Conservation (phyloP, 2,888 invertebrate species). For the Teinopalpus imperialis region DNA sequence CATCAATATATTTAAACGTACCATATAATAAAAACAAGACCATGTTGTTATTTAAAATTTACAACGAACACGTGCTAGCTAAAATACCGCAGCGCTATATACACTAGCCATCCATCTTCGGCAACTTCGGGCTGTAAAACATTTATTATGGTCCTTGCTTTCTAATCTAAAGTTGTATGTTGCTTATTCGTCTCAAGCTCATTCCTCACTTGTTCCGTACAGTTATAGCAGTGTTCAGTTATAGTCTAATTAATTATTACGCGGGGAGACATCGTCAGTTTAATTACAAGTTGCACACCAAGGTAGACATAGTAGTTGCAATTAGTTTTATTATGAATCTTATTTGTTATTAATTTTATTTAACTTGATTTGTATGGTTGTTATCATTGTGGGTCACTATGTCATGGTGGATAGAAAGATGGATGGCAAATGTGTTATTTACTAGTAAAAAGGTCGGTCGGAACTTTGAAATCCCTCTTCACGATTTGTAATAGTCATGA, state of each 20-base stretch:
- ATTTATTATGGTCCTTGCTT: constrained; percentile 34
- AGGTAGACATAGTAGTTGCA: constrained; percentile 4
- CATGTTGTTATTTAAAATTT: neutral
- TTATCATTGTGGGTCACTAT: too few relatives aligned
- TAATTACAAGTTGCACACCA: constrained; percentile 56
- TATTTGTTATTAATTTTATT: too few relatives aligned
- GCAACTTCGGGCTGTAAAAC: constrained; percentile 33
- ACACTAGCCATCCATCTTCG: constrained; percentile 27
- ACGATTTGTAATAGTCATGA: too few relatives aligned
- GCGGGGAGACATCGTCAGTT: constrained; percentile 56
- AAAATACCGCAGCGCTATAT: constrained; percentile 23
- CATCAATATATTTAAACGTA: too few relatives aligned
- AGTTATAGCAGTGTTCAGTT: constrained; percentile 54
- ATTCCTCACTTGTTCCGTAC: constrained; percentile 48
- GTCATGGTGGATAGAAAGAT: too few relatives aligned
- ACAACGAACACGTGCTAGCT: neutral
- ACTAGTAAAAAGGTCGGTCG: too few relatives aligned
- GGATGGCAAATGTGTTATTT: too few relatives aligned
- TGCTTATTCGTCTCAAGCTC: constrained; percentile 42
- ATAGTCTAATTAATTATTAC: constrained; percentile 63
- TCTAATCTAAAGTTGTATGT: constrained; percentile 54
- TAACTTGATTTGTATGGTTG: too few relatives aligned
- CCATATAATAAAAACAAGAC: too few relatives aligned
- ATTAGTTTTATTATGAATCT: too few relatives aligned
- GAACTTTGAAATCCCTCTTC: too few relatives aligned